phyloP scores from a whole-genome alignment of 1,140 invertebrate species.

The Pseudomyrmex gracilis region DNA sequence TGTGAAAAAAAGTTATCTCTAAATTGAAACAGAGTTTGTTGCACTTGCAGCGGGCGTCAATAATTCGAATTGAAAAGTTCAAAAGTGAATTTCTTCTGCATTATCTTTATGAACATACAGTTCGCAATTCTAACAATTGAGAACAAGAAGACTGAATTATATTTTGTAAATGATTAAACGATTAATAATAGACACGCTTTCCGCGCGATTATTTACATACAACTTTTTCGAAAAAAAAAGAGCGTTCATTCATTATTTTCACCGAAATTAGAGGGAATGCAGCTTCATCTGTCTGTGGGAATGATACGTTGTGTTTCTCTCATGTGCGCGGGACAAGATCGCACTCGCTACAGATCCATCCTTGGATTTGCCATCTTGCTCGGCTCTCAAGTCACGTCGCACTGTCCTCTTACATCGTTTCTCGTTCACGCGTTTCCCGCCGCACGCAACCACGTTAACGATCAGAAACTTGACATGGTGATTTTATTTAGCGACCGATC shows the following conservation, averaged over 20 bases:
- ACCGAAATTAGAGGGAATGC: constrained; percentile 66
- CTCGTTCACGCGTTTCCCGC: constrained; percentile 15
- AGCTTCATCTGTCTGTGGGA: constrained; percentile 62
- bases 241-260: constrained; percentile 2
- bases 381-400: constrained; percentile 18
- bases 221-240: constrained; percentile 36
- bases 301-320: constrained; percentile 67
- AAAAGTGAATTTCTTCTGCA: not conserved
- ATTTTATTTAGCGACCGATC: constrained; percentile 3
- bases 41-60: not conserved
- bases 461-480: constrained; percentile 23
- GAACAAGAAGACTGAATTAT: too few relatives aligned
- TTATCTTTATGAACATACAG: not conserved
- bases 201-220: constrained; percentile 56
- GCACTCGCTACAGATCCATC: constrained; percentile 1
- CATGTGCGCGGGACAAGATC: constrained; percentile 40
- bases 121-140: not conserved
- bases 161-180: not conserved
- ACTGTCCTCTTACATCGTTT: constrained; percentile 43
- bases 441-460: constrained; percentile 7
- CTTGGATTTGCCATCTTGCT: constrained; percentile 46
- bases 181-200: constrained; percentile 25
- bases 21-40: constrained; percentile 7
- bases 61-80: not conserved
- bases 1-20: not conserved